Evolutionary conservation across 2,888 invertebrate genomes (phyloP), one percentile per base, ranked within the genome.

Genomic region (Lysandra bellargus): DNA sequence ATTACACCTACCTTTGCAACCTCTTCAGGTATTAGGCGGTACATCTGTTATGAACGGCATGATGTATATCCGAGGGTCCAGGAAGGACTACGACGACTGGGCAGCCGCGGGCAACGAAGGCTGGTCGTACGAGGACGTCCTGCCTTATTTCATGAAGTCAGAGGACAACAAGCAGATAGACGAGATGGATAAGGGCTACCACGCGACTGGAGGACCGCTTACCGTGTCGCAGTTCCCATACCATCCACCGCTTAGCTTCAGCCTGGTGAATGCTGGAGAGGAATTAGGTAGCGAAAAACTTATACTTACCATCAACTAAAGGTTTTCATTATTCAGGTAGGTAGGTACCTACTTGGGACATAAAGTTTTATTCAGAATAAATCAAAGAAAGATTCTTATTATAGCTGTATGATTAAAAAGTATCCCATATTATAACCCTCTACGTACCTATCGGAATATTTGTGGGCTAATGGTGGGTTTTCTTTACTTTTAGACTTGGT

Each of bases 21-120:
- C 4, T 14, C 0, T 23, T 23, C 87, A 97, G 97, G 98, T 98
- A 0, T 91, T 98, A 12, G 99, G 99, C 6, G 99, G 99, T 0
- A 98, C 98, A 0, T 98, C 98, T 23, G 98, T 98, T 0, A 96
- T 99, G 94, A 99, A 99, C 90, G 99, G 99, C 37, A 99, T 99
- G 99, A 98, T 98, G 96, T 99, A 99, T 90, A 97, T 99, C 83
- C 95, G 99, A 44, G 99, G 99, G 0, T 97, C 98, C 80, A 96
- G 97, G 40, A 96, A 96, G 81, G 99, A 99, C 91, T 99, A 97
- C 91, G 98, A 99, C 87, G 95, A 96, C 81, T 99, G 98, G 99
- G 97, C 97, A 0, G 96, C 95, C 0, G 95, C 96, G 81, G 99
- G 99, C 9, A 98, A 98, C 89, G 95, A 96, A 14, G 98, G 98